Evolutionary conservation across 2,888 invertebrate species (phyloP).

Genomic region (Drosophila anomelani): DNA sequence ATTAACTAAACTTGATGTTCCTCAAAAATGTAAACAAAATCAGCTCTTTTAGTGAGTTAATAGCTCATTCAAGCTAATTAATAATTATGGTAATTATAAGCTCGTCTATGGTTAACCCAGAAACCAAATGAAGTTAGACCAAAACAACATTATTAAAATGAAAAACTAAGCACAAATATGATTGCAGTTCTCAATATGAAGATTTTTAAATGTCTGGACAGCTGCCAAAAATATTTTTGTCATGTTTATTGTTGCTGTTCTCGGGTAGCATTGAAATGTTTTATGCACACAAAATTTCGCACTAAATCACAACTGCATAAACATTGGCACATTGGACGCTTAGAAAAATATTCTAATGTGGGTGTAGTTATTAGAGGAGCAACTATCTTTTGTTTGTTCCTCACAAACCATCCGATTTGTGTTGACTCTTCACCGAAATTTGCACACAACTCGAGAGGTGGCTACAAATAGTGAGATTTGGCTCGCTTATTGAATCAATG

Average conservation of each 20-base stretch:
- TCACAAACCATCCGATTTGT: slow-evolving; percentile 15
- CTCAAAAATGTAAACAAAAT: slow-evolving; percentile 1
- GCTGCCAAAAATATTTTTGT: slow-evolving; percentile 18
- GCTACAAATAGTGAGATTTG: slow-evolving; percentile 54
- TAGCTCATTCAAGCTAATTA: slow-evolving; percentile 8
- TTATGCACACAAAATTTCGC: slow-evolving; percentile 12
- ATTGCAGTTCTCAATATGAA: slow-evolving; percentile 1
- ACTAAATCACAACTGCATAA: neutral
- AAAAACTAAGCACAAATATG: slow-evolving; percentile 4
- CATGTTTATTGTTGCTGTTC: slow-evolving; percentile 22
- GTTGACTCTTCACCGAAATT: slow-evolving; percentile 37
- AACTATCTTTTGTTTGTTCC: slow-evolving; percentile 30
- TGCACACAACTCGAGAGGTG: slow-evolving; percentile 44
- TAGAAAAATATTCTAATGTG: slow-evolving; percentile 13
- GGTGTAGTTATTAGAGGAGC: slow-evolving; percentile 24
- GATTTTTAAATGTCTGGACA: slow-evolving; percentile 5
- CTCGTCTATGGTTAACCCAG: slow-evolving; percentile 2
- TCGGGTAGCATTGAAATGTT: slow-evolving; percentile 24
- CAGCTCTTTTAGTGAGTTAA: slow-evolving; percentile 2
- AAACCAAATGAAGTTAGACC: slow-evolving; percentile 11
- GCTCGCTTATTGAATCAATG: slow-evolving; percentile 42
- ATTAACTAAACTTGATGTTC: neutral
- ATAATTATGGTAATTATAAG: neutral
- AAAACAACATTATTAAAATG: neutral
- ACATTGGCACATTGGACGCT: neutral